phyloP scores from a whole-genome alignment of 53 echinoderm and acorn worm genomes.

The Actinopyga echinites region DNA sequence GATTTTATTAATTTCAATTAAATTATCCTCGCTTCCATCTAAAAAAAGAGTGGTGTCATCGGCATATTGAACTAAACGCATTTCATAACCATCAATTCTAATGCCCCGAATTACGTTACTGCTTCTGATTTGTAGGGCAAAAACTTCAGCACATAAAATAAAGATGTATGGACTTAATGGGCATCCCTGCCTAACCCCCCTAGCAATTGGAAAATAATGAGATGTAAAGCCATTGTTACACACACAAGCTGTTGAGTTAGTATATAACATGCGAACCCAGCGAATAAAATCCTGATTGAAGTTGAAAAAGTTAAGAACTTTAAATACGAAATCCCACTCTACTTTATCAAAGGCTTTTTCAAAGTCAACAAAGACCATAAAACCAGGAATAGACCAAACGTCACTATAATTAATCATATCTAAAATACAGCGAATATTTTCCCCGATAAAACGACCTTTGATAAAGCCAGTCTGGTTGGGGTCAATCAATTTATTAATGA shows the following conservation, averaged over 20 bases:
- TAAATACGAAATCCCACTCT: not conserved
- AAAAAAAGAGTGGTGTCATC: not conserved
- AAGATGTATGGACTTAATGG: no score
- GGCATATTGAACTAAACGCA: not conserved
- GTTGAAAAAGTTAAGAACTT: not conserved
- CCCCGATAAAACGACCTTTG: slow-evolving; percentile 6
- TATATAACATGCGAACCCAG: no score
- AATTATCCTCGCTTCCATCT: not conserved
- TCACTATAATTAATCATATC: not conserved
- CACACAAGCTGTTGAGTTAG: no score
- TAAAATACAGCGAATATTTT: slow-evolving; percentile 10
- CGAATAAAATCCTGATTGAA: not conserved
- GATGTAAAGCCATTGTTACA: no score
- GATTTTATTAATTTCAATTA: no score
- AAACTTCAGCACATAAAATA: no score
- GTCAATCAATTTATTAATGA: not conserved
- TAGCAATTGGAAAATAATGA: no score
- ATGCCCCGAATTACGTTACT: no score
- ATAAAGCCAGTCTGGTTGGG: not conserved
- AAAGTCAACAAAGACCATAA: slow-evolving; percentile 1
- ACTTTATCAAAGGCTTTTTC: no score
- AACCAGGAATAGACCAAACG: no score
- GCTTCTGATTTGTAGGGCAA: no score
- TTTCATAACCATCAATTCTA: not conserved
- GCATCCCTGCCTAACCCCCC: no score